Evolutionary conservation across 2,113 vertebrate species (phyloP).

Genomic region (Acrocephalus kingi): DNA sequence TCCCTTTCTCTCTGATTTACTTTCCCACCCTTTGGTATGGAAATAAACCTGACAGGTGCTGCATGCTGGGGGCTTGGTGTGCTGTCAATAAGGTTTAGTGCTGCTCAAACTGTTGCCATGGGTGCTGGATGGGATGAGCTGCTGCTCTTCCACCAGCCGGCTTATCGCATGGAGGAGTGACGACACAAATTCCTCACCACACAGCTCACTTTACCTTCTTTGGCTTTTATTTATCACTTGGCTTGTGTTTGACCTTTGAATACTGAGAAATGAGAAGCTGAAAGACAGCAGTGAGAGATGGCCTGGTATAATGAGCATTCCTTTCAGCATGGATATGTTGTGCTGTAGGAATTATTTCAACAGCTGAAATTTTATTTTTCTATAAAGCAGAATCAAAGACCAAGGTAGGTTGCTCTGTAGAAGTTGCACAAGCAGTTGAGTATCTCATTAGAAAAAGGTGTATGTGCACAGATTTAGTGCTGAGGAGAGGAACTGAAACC

Average conservation of each 20-base stretch:
- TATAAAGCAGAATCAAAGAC: background rate
- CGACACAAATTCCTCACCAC: background rate
- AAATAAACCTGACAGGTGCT: conserved; percentile 26
- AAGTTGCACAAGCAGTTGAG: background rate
- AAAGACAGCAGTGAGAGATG: background rate
- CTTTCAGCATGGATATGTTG: background rate
- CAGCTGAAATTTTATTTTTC: background rate
- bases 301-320: background rate
- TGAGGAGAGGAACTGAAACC: background rate
- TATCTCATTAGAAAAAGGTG: background rate
- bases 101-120: background rate
- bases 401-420: background rate
- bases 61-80: background rate
- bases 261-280: background rate
- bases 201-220: conserved; percentile 17
- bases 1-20: background rate
- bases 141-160: background rate
- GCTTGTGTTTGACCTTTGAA: conserved; percentile 43
- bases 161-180: background rate
- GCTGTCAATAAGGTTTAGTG: background rate
- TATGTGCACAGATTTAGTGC: background rate
- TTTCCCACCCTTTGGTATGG: background rate
- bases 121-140: background rate
- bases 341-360: background rate
- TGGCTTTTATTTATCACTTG: background rate